Base-by-base conservation (phyloP, 92 coral and sea anemone genomes). In the Zoanthus gigantus region DNA sequence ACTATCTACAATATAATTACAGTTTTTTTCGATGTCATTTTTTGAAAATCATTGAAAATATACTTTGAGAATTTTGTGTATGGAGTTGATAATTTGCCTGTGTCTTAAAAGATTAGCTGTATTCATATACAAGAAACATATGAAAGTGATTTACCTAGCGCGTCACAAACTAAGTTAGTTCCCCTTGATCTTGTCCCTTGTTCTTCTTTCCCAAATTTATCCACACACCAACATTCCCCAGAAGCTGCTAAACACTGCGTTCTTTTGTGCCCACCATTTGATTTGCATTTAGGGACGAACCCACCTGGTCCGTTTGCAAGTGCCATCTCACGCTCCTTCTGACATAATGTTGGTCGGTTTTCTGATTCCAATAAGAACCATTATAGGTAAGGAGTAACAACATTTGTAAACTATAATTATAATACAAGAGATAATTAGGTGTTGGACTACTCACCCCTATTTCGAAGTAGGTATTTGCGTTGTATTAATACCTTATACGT, bases 181-280 rank as follows among this genome's bases (percentile, higher is more conserved):
- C 98, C 98, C 18, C 96, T 91, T 32, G 86, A 56, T 9, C 98
- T 93, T 4, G 98, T 96, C 32, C 96, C 94, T 78, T 79, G 82
- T 72, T 93, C 92, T 74, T 96, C 98, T 32, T 34, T 80, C 23
- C 98, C 98, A 91, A 94, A 88, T 80, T 86, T 87, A 73, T 96
- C 90, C 11, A 96, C 98, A 82, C 98, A 96, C 98, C 98, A 96
- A 65, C 98, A 96, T 85, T 94, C 96, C 31, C 92, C 93, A 42
- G 87, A 57, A 17, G 93, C 85, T 37, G 86, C 58, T 76, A 91
- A 88, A 75, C 98, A 95, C 91, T 95, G 98, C 87, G 87, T 95
- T 57, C 92, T 76, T 67, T 91, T 74, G 72, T 95, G 93, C 44
- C 94, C 95, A 9, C 98, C 98, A 23, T 89, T 86, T 16, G 89